phyloP scores from a whole-genome alignment of 2,888 invertebrate species.

The Lithophane socia region DNA sequence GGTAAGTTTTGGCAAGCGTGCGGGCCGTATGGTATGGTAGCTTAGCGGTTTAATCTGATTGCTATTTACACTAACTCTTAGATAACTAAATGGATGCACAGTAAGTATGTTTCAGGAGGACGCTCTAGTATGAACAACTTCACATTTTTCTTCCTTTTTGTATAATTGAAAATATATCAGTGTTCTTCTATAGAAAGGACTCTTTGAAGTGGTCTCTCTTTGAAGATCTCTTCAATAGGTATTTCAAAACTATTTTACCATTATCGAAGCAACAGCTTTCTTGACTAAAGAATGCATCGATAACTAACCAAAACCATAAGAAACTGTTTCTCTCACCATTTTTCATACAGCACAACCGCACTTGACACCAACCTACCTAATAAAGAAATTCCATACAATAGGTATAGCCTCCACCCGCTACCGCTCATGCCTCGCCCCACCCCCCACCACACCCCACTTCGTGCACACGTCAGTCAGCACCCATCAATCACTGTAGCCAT shows the following conservation, averaged over 20 bases:
- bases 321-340: not conserved
- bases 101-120: no score
- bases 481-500: conserved; percentile 88
- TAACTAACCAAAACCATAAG: not conserved
- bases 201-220: not conserved
- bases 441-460: conserved; percentile 80
- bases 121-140: not conserved
- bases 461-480: conserved; percentile 87
- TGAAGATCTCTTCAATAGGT: not conserved
- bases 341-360: not conserved
- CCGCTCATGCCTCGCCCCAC: conserved; percentile 61
- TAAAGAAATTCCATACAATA: not conserved
- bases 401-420: conserved; percentile 40
- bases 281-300: not conserved
- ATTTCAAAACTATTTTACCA: not conserved
- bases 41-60: not conserved
- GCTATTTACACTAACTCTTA: not conserved
- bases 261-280: not conserved
- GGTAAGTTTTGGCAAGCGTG: no score
- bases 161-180: not conserved
- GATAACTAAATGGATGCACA: not conserved
- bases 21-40: no score
- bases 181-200: not conserved
- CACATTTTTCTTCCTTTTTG: not conserved
- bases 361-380: not conserved